phyloP scores from a whole-genome alignment of 2,797 vertebrate species.

The Sebastes itinus region DNA sequence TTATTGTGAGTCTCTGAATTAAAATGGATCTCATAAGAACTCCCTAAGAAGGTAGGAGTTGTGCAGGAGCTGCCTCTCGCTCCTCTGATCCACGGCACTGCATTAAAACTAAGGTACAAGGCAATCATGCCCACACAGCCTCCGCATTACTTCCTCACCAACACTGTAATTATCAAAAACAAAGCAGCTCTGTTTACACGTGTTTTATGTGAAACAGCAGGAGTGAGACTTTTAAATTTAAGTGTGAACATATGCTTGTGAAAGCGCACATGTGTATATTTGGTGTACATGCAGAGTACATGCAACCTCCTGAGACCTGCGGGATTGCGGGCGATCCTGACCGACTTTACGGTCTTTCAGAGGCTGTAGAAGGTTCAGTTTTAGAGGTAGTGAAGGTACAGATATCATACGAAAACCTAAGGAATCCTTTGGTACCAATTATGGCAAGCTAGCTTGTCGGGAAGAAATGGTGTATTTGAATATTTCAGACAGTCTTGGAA shows the following conservation, averaged over 20 bases:
- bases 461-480: too few species aligned
- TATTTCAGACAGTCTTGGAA: too few species aligned
- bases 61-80: slow-evolving; percentile 10
- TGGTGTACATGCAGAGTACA: not conserved
- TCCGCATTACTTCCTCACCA: slow-evolving; percentile 31
- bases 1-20: not conserved
- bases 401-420: too few species aligned
- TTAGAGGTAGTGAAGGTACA: too few species aligned
- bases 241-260: slow-evolving; percentile 13
- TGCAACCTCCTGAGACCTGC: too few species aligned
- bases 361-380: too few species aligned
- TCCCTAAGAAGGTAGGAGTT: not conserved
- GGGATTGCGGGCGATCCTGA: rapidly evolving
- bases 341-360: too few species aligned
- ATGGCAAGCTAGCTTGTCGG: too few species aligned
- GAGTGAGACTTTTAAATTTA: slow-evolving; percentile 14
- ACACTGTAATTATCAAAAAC: slow-evolving; percentile 65
- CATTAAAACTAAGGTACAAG: slow-evolving; percentile 42
- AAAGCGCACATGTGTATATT: not conserved
- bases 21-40: slow-evolving; percentile 7
- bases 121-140: slow-evolving; percentile 51
- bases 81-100: slow-evolving; percentile 18
- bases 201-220: slow-evolving; percentile 19
- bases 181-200: slow-evolving; percentile 29
- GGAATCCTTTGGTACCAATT: too few species aligned